Evolutionary conservation across 2,113 vertebrate species (phyloP).

Genomic region (Colossoma macropomum): DNA sequence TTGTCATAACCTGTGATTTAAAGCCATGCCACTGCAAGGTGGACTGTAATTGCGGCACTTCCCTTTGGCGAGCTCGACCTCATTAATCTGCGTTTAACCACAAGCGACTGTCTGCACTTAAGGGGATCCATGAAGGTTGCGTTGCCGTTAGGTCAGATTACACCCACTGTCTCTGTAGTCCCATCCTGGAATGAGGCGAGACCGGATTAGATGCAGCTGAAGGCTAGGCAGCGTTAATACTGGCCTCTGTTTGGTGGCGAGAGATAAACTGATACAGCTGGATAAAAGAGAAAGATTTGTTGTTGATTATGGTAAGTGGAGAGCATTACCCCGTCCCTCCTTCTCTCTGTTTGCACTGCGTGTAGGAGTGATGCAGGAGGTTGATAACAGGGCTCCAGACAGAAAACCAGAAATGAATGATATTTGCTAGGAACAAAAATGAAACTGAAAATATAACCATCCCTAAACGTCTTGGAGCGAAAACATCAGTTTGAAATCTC

Average conservation of each 20-base stretch:
- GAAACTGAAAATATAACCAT: too few relatives aligned
- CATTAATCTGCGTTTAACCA: conserved; percentile 39
- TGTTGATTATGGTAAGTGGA: not conserved
- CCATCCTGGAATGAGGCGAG: conserved; percentile 16
- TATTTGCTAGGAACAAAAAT: too few relatives aligned
- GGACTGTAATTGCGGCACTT: conserved; percentile 43
- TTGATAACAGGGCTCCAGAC: not conserved
- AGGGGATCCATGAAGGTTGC: conserved; percentile 27
- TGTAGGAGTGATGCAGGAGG: not conserved
- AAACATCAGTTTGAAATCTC: too few relatives aligned
- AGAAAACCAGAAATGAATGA: too few relatives aligned
- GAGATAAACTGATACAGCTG: conserved; percentile 54
- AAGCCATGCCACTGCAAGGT: conserved; percentile 18
- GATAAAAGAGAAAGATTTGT: conserved; percentile 65
- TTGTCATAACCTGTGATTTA: conserved; percentile 37
- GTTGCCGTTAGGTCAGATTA: conserved; percentile 39
- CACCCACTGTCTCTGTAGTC: not conserved
- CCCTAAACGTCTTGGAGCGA: too few relatives aligned
- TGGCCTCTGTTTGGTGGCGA: conserved; percentile 37
- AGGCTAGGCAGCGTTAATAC: too few relatives aligned
- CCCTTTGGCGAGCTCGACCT: not conserved
- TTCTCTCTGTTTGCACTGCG: conserved; percentile 40
- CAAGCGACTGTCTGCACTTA: conserved; percentile 36
- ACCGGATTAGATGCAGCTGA: not conserved
- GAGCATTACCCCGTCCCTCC: not conserved